A percentile compares a stretch with the other conserved stretches of the same genome.
Conservation (phyloP, 2,797 vertebrate genomes). For the Amblyraja radiata region DNA sequence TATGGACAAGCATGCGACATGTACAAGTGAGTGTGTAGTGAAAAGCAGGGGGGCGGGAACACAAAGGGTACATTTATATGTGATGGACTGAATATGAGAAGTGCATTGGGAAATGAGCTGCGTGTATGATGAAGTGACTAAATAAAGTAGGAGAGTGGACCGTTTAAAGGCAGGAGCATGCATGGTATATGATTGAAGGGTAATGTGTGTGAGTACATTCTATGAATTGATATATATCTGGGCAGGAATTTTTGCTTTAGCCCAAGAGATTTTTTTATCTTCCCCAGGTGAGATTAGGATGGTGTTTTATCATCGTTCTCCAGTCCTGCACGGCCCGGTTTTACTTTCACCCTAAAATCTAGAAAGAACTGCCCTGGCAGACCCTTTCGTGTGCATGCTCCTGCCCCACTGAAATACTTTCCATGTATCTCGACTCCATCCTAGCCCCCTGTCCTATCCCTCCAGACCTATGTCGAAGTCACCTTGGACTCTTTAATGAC, state of each 20-base stretch:
- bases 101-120: no score
- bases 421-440: no score
- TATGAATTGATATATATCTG: background rate
- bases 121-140: background rate
- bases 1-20: slow-evolving; percentile 81
- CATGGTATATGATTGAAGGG: background rate
- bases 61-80: background rate
- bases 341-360: no score
- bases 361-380: no score
- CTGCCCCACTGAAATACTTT: no score
- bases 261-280: background rate
- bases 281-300: background rate
- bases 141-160: background rate
- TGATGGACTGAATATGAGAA: background rate
- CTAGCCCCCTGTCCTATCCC: no score
- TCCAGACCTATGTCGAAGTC: no score
- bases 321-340: no score
- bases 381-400: no score
- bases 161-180: background rate
- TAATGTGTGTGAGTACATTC: background rate
- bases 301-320: no score
- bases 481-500: no score
- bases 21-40: slow-evolving; percentile 62
- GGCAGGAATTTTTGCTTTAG: background rate
- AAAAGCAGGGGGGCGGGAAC: slow-evolving; percentile 36